Evolutionary conservation across 2,888 invertebrate genomes (phyloP), one percentile per base, ranked within the genome.

Genomic region (Teleogryllus oceanicus): DNA sequence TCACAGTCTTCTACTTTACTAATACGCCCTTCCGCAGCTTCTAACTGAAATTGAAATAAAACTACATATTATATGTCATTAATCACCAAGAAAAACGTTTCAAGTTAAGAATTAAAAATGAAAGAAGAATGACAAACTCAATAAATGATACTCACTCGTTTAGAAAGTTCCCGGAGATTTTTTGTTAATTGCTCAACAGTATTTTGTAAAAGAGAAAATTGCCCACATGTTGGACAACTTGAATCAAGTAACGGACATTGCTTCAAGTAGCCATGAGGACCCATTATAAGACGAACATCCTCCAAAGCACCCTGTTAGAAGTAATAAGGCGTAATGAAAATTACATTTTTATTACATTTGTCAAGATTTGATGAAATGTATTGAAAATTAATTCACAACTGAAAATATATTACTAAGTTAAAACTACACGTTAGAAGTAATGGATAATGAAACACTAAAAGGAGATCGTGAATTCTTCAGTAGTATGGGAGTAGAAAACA

Each of bases 171-270:
- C 89, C 93, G 92, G 87, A 96, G 92, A 89, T 93, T 92, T 88
- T 92, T 90, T 86, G 93, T 92, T 86, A 96, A 91, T 87, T 93
- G 92, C 87, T 92, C 92, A 85, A 96, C 94, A 82, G 94, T 94
- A 85, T 92, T 92, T 89, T 95, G 94, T 86, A 96, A 90, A 86
- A 93, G 89, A 84, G 93, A 92, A 89, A 94, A 96, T 88, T 96
- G 94, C 84, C 95, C 96, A 88, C 96, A 96, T 78, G 96, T 95
- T 83, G 96, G 96, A 88, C 96, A 96, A 86, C 92, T 93, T 84
- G 94, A 92, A 88, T 95, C 94, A 87, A 94, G 89, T 85, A 93
- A 92, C 82, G 96, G 96, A 89, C 96, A 96, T 88, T 96, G 94
- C 85, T 92, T 90, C 85, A 95, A 89, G 88, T 95, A 94, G 83